Evolutionary conservation across 64 coral and sea anemone genomes (phyloP).

Genomic region (Porites lutea): DNA sequence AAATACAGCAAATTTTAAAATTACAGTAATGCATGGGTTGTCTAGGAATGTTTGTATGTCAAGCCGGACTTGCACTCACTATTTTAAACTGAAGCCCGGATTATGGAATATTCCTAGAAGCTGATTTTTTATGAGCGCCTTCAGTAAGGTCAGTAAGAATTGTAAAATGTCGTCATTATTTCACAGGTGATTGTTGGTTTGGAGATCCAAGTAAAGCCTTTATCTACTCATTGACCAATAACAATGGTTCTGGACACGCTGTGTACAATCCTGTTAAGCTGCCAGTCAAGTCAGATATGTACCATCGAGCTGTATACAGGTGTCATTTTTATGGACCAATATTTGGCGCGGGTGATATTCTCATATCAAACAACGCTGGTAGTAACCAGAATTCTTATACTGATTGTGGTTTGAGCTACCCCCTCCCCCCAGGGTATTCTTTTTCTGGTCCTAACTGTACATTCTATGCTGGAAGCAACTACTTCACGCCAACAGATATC

Average conservation of each 20-base stretch:
- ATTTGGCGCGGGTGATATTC: not conserved
- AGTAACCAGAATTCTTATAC: not conserved
- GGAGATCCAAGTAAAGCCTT: not conserved
- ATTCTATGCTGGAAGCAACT: not conserved
- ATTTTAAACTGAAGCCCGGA: too few relatives aligned
- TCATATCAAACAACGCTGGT: not conserved
- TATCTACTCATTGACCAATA: not conserved
- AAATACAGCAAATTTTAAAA: too few relatives aligned
- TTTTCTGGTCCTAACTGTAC: not conserved
- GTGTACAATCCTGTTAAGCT: slow-evolving; percentile 2
- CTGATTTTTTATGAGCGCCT: too few relatives aligned
- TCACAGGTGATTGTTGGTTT: not conserved
- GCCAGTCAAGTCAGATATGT: not conserved
- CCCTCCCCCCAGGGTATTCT: not conserved
- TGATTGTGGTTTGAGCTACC: not conserved
- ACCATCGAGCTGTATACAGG: not conserved
- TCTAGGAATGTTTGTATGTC: too few relatives aligned
- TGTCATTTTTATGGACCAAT: not conserved
- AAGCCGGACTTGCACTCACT: too few relatives aligned
- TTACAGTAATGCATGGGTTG: too few relatives aligned
- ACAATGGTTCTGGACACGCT: too few relatives aligned
- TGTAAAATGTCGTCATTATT: not conserved
- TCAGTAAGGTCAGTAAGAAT: not conserved
- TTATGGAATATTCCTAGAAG: too few relatives aligned
- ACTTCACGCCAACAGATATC: not conserved